Conservation (phyloP, 2,797 vertebrate genomes). For the Selene dorsalis region DNA sequence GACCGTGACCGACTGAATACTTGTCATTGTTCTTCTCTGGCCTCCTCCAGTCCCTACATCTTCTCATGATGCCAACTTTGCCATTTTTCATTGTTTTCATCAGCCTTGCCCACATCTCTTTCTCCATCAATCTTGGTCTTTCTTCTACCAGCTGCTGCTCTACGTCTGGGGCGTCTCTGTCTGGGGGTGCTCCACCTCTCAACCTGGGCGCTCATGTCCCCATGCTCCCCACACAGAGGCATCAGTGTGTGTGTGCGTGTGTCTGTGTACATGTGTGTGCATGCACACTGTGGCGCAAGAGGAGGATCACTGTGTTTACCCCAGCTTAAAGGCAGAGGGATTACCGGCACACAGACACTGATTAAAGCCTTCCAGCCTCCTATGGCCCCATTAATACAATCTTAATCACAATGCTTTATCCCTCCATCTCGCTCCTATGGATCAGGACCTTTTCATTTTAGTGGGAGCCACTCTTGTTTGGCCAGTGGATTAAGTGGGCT, state of each 20-base stretch:
- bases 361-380: conserved; percentile 89
- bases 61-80: conserved; percentile 39
- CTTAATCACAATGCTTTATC: conserved; percentile 90
- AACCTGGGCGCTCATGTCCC: conserved; percentile 63
- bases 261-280: conserved; percentile 23
- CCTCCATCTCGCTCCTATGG: conserved; percentile 82
- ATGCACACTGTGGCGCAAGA: conserved; percentile 57
- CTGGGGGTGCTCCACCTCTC: conserved; percentile 72
- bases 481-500: conserved; percentile 80
- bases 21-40: conserved; percentile 19
- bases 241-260: conserved; percentile 32
- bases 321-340: conserved; percentile 85
- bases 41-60: not conserved
- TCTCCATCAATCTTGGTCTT: conserved; percentile 62
- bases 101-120: conserved; percentile 53
- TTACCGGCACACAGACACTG: conserved; percentile 87
- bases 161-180: conserved; percentile 62
- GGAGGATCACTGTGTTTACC: conserved; percentile 78
- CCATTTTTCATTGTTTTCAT: conserved; percentile 56
- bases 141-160: conserved; percentile 77
- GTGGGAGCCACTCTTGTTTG: conserved; percentile 83
- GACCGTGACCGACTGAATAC: conserved; percentile 13
- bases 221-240: conserved; percentile 48
- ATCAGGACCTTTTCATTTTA: conserved; percentile 86
- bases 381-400: conserved; percentile 89